phyloP scores from a whole-genome alignment of 2,113 vertebrate species.

The Lepus europaeus region DNA sequence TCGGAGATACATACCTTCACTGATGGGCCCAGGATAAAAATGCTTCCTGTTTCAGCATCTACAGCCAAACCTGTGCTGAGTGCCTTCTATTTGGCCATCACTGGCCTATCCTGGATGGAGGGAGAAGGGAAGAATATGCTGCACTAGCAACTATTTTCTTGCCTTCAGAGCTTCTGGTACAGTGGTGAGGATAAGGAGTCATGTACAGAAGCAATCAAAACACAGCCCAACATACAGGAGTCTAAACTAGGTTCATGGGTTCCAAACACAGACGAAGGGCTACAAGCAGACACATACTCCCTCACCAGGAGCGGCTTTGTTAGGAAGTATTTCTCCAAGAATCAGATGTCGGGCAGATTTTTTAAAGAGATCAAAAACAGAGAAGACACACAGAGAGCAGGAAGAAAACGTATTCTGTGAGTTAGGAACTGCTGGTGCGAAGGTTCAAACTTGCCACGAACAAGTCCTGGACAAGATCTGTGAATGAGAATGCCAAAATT shows the following conservation, averaged over 20 bases:
- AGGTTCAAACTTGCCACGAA: constrained; percentile 22
- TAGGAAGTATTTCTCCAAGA: neutral
- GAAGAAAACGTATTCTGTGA: neutral
- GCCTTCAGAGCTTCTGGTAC: neutral
- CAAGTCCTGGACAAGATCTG: constrained; percentile 10
- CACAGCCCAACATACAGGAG: neutral
- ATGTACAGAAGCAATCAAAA: neutral
- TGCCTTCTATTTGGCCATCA: neutral
- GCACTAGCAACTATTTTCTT: neutral
- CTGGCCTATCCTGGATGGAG: neutral
- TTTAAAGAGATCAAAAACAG: constrained; percentile 20
- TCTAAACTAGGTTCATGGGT: neutral
- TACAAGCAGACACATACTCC: neutral
- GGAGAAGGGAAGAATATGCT: neutral
- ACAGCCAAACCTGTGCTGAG: neutral
- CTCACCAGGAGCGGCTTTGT: neutral
- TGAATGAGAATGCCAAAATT: constrained; percentile 50
- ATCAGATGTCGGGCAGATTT: constrained; percentile 43
- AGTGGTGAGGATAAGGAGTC: neutral
- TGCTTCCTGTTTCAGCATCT: neutral
- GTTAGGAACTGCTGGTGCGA: constrained; percentile 1
- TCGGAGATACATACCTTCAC: neutral
- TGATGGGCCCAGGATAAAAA: neutral
- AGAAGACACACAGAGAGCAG: neutral
- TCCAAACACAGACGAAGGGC: neutral